Evolutionary conservation across 1,140 invertebrate genomes (phyloP).

Genomic region (Augochlora pura): DNA sequence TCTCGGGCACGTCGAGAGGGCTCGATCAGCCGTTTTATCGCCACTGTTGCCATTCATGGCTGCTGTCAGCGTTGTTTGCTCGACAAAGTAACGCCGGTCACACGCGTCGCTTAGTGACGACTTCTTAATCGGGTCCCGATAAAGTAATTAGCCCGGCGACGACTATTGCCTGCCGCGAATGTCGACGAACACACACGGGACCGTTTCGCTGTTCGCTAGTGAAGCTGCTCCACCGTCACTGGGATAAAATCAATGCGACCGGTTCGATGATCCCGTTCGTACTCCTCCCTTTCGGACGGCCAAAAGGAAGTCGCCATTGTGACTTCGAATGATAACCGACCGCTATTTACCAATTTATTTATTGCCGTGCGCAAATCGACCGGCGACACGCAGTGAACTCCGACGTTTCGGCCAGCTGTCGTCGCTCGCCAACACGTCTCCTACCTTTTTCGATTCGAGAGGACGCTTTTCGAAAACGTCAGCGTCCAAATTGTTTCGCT

Average conservation of each 20-base stretch:
- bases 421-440: not conserved
- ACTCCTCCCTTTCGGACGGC: constrained; percentile 53
- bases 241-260: constrained; percentile 29
- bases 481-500: too few relatives aligned
- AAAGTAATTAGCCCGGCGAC: not conserved
- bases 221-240: too few relatives aligned
- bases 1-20: not conserved
- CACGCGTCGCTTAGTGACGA: not conserved
- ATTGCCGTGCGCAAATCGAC: constrained; percentile 63
- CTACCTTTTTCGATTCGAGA: too few relatives aligned
- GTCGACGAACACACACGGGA: too few relatives aligned
- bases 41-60: constrained; percentile 4
- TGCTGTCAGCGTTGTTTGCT: not conserved
- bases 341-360: constrained; percentile 69
- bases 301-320: constrained; percentile 67
- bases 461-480: too few relatives aligned
- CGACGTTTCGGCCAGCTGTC: not conserved
- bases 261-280: constrained; percentile 46
- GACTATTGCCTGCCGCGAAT: too few relatives aligned
- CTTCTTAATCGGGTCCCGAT: not conserved
- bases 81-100: not conserved
- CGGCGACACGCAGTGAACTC: constrained; percentile 25
- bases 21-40: not conserved
- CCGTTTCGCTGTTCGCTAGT: too few relatives aligned
- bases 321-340: constrained; percentile 60